Conservation (phyloP, 2,888 invertebrate genomes). For the Julus scandinavius region DNA sequence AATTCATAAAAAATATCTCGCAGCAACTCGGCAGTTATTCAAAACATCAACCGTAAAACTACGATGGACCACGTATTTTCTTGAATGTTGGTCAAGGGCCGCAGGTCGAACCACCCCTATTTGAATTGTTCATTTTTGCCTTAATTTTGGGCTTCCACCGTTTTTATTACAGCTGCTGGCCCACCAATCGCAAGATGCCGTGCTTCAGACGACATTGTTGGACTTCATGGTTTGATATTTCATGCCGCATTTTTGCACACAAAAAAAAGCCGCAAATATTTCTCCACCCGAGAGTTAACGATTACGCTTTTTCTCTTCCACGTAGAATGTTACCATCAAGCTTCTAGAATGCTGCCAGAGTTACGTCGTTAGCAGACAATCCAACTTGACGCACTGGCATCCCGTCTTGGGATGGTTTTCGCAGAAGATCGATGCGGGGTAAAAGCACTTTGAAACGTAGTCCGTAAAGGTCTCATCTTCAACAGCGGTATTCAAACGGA, state of each 20-base stretch:
- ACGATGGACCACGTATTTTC: no score
- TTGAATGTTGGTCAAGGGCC: no score
- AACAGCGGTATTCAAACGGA: no score
- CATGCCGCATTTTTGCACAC: neutral
- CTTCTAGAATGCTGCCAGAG: slow-evolving; percentile 90
- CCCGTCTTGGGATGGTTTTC: slow-evolving; percentile 97
- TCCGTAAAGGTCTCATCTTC: neutral
- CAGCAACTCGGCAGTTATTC: no score
- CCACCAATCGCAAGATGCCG: neutral
- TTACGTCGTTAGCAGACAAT: slow-evolving; percentile 87
- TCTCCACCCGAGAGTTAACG: neutral
- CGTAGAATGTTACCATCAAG: slow-evolving; percentile 83
- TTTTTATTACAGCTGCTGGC: neutral
- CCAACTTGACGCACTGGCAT: slow-evolving; percentile 96
- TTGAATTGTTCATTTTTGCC: neutral
- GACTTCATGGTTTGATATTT: slow-evolving; percentile 44
- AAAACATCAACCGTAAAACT: no score
- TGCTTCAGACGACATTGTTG: slow-evolving; percentile 40
- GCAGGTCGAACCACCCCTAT: neutral
- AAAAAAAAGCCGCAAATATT: neutral
- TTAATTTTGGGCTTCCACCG: neutral
- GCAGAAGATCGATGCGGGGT: slow-evolving; percentile 74
- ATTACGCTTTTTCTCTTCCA: neutral
- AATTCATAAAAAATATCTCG: no score
- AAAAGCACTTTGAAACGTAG: neutral